Percentiles rank a stretch among this genome's conserved stretches.
Evolutionary conservation across 2,797 vertebrate genomes (phyloP).

Genomic region (Acrocephalus scirpaceus): DNA sequence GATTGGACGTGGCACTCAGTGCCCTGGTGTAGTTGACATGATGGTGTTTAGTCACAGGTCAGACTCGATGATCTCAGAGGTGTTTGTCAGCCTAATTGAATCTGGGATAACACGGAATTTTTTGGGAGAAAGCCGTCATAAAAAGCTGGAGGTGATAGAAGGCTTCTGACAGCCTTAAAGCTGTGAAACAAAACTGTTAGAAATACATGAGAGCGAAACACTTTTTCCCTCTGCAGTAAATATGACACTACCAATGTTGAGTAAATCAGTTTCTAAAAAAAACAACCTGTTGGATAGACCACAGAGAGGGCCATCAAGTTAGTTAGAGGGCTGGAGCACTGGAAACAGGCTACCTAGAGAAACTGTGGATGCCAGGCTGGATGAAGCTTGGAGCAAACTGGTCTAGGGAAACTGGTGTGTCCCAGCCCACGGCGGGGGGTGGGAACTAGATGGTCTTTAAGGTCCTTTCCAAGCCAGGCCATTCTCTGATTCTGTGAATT

Average conservation of each 20-base stretch:
- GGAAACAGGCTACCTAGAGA: neutral
- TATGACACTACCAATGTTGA: neutral
- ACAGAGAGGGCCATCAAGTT: neutral
- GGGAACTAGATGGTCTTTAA: neutral
- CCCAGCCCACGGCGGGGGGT: neutral
- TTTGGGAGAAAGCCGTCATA: neutral
- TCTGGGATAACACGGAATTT: neutral
- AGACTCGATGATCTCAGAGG: neutral
- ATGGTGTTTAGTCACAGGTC: neutral
- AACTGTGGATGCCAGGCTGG: neutral
- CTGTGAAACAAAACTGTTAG: neutral
- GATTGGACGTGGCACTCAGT: neutral
- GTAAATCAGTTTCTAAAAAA: neutral
- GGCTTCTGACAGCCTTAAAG: neutral
- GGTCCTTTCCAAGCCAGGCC: neutral
- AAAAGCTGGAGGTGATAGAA: neutral
- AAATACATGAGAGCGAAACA: fast-evolving
- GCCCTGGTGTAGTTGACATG: neutral
- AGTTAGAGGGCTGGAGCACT: neutral
- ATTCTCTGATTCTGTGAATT: neutral
- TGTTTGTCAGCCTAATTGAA: neutral
- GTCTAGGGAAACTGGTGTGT: neutral
- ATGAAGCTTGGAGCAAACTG: neutral
- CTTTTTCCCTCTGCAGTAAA: neutral
- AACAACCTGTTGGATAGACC: neutral